Evolutionary conservation across 2,113 vertebrate genomes (phyloP).

Genomic region (Rhynchomys soricoides): DNA sequence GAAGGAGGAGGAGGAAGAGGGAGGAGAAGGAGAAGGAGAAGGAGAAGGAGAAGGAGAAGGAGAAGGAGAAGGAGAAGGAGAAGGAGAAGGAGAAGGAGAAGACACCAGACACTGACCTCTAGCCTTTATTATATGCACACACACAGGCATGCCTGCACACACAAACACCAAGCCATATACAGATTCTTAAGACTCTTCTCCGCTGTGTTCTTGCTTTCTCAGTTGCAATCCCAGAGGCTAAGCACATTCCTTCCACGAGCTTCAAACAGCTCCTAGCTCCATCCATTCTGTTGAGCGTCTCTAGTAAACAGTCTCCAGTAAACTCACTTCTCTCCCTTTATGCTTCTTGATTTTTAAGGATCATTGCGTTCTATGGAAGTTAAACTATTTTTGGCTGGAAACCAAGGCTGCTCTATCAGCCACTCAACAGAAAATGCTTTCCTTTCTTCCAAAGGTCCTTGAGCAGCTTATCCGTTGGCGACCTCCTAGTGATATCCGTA

Average conservation of each 20-base stretch:
- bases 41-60: fast-evolving
- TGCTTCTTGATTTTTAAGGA: not conserved
- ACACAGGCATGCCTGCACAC: not conserved
- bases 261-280: not conserved
- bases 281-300: not conserved
- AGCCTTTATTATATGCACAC: not conserved
- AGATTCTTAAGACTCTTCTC: not conserved
- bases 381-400: not conserved
- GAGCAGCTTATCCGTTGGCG: fast-evolving
- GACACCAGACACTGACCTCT: not conserved
- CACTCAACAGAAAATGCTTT: not conserved
- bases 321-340: not conserved
- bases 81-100: not conserved
- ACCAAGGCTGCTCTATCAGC: slow-evolving; percentile 1
- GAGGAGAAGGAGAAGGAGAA: no score
- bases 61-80: no score
- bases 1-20: fast-evolving
- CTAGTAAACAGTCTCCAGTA: not conserved
- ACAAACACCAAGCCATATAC: not conserved
- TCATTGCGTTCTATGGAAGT: not conserved
- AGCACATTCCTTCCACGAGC: not conserved
- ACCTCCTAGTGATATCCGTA: not conserved
- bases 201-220: not conserved
- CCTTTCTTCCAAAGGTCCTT: slow-evolving; percentile 33
- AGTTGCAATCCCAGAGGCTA: not conserved